Base-by-base conservation (phyloP, 1,140 invertebrate genomes). In the Matsumurasca onukii region DNA sequence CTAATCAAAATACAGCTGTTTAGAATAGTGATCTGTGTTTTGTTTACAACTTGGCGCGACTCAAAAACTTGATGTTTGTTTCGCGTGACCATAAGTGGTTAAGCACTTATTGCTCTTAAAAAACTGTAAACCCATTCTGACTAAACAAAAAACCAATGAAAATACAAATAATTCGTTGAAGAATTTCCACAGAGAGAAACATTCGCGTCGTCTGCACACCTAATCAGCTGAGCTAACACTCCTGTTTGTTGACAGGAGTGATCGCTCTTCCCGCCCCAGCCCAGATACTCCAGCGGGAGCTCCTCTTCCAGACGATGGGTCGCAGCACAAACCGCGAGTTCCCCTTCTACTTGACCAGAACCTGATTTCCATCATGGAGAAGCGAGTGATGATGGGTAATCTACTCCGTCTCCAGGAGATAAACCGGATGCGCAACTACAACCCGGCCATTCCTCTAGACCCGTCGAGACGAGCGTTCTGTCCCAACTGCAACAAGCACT, bases 401-500 rank as follows among this genome's bases (percentile, higher is more conserved):
- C 39, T 65, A 1, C 34, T 65, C n/a, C 62, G 39, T n/a, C 30
- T 65, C 24, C 62, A 65, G 25, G 31, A 65, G 34, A 48, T 48
- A 31, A 65, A 65, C 22, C 31, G 62, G 20, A 45, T 65, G 31
- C 31, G 62, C 45, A 65, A 29, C 30, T 65, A 45, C 13, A n/a
- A n/a, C n/a, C 22, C 29, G 29, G 17, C n/a, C 13, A 9, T 65
- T 1, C 31, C 62, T 15, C n/a, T 27, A 15, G 67, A 68, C 15
- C 22, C 55, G n/a, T 45, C 67, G 15, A n/a, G 67, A 27, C 55
- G 67, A 9, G 59, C 57, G n/a, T 68, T 68, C 57, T 68, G 67
- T 62, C 67, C 67, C 0, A 68, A 68, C 5, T 72, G 82, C 68
- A 78, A 80, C 66, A 76, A 81, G 65, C 72, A 69, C 69, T 84